Percentiles rank a stretch among this genome's conserved stretches.
Evolutionary conservation across 2,113 vertebrate genomes (phyloP).

Genomic region (Daphoenositta chrysoptera): DNA sequence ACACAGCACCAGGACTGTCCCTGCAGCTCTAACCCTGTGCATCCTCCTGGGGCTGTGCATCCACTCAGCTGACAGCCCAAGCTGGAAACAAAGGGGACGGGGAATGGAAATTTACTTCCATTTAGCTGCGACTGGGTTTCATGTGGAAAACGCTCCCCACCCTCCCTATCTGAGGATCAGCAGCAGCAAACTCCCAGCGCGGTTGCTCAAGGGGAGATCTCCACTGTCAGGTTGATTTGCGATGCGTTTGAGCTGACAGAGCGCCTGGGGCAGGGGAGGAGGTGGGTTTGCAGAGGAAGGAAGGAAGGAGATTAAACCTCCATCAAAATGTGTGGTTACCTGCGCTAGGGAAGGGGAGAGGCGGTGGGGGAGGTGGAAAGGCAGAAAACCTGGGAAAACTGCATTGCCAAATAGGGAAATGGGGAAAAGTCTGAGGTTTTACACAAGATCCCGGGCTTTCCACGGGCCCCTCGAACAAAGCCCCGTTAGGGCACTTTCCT

Average conservation of each 20-base stretch:
- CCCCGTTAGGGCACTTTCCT: neutral
- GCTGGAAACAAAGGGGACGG: neutral
- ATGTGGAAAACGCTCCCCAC: constrained; percentile 35
- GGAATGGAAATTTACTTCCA: constrained; percentile 52
- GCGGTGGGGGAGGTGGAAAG: neutral
- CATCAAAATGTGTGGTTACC: constrained; percentile 44
- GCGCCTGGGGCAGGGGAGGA: constrained; percentile 23
- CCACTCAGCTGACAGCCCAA: neutral
- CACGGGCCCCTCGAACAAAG: neutral
- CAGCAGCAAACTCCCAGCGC: neutral
- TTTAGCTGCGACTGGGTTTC: neutral
- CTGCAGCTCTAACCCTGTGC: neutral
- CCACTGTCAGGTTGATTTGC: constrained; percentile 50
- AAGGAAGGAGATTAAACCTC: constrained; percentile 64
- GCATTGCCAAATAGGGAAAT: neutral
- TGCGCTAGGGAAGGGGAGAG: neutral
- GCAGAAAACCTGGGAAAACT: neutral
- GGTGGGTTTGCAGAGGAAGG: constrained; percentile 54
- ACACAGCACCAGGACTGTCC: neutral
- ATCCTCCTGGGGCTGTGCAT: neutral
- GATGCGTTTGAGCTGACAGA: constrained; percentile 8
- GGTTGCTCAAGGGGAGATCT: constrained; percentile 41
- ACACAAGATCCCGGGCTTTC: neutral
- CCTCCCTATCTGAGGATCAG: constrained; percentile 32
- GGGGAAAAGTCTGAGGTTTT: neutral